phyloP scores from a whole-genome alignment of 2,888 invertebrate genomes.

The Caenorhabditis plicata region DNA sequence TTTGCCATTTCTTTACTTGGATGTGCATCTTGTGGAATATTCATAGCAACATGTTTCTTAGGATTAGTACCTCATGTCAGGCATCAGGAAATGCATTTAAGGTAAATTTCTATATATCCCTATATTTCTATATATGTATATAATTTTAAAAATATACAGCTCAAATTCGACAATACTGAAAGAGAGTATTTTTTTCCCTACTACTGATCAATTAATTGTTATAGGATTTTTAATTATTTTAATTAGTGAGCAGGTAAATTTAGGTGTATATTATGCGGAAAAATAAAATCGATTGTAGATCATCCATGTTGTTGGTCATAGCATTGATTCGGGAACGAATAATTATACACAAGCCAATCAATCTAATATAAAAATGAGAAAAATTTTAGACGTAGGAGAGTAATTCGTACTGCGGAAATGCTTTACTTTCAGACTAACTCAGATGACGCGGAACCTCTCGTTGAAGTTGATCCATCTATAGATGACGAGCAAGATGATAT shows the following conservation, averaged over 20 bases:
- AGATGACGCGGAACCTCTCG: slow-evolving; percentile 35
- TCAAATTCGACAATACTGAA: slow-evolving; percentile 8
- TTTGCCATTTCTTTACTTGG: slow-evolving; percentile 46
- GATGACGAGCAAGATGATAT: slow-evolving; percentile 53
- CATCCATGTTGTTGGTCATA: slow-evolving; percentile 23
- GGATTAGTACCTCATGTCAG: slow-evolving; percentile 71
- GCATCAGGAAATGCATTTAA: slow-evolving; percentile 46
- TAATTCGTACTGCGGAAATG: too few relatives aligned
- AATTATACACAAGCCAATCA: slow-evolving; percentile 10
- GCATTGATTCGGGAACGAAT: slow-evolving; percentile 16
- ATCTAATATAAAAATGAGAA: slow-evolving; percentile 19
- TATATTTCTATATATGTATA: not conserved
- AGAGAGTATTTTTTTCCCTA: slow-evolving; percentile 12
- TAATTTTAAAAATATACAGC: slow-evolving; percentile 2
- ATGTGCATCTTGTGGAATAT: slow-evolving; percentile 72
- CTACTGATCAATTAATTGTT: slow-evolving; percentile 55
- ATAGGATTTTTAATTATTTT: slow-evolving; percentile 60
- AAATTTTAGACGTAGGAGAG: slow-evolving; percentile 15
- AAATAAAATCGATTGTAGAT: too few relatives aligned
- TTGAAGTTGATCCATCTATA: slow-evolving; percentile 15
- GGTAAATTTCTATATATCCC: slow-evolving; percentile 8
- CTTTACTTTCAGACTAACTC: too few relatives aligned
- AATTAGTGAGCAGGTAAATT: slow-evolving; percentile 58
- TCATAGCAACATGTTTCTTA: slow-evolving; percentile 71
- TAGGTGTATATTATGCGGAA: too few relatives aligned